Percentiles rank a stretch among this genome's conserved stretches.
Evolutionary conservation across 2,797 vertebrate genomes (phyloP).

Genomic region (Phylloscopus collybita): DNA sequence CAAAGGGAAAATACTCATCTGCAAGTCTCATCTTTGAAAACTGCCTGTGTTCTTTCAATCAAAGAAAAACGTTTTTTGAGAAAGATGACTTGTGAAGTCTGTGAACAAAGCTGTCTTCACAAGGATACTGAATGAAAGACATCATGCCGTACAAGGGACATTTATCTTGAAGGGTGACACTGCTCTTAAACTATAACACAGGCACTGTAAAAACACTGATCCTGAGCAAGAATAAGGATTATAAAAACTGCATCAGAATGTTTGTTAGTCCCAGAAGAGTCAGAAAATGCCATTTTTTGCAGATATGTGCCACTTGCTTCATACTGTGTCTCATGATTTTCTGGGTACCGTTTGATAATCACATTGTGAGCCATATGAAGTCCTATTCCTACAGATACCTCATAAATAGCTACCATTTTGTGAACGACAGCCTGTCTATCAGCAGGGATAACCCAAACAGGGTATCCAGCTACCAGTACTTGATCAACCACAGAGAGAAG

Average conservation of each 20-base stretch:
- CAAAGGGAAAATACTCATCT: neutral
- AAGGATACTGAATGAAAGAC: slow-evolving; percentile 1
- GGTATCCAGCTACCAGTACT: slow-evolving; percentile 80
- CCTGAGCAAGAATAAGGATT: slow-evolving; percentile 21
- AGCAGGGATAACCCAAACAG: slow-evolving; percentile 67
- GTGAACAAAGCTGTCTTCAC: neutral
- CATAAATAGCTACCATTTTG: slow-evolving; percentile 88
- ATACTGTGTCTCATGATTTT: slow-evolving; percentile 85
- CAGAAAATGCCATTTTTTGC: slow-evolving; percentile 84
- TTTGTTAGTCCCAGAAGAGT: slow-evolving; percentile 84
- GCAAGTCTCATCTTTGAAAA: neutral
- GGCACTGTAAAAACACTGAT: slow-evolving; percentile 37
- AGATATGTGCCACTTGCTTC: slow-evolving; percentile 83
- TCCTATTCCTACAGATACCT: slow-evolving; percentile 91
- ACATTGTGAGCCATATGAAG: slow-evolving; percentile 86
- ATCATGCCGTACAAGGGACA: slow-evolving; percentile 57
- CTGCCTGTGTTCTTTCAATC: neutral
- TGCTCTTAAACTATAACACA: slow-evolving; percentile 3
- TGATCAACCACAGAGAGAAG: slow-evolving; percentile 88
- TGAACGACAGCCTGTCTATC: slow-evolving; percentile 83
- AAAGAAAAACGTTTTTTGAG: slow-evolving; percentile 5
- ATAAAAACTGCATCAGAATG: slow-evolving; percentile 82
- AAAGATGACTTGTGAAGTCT: slow-evolving; percentile 52
- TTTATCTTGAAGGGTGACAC: slow-evolving; percentile 26
- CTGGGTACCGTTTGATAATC: slow-evolving; percentile 85